Evolutionary conservation across 2,113 vertebrate species (phyloP), one percentile per base, ranked within the genome.

Genomic region (Talpa occidentalis): DNA sequence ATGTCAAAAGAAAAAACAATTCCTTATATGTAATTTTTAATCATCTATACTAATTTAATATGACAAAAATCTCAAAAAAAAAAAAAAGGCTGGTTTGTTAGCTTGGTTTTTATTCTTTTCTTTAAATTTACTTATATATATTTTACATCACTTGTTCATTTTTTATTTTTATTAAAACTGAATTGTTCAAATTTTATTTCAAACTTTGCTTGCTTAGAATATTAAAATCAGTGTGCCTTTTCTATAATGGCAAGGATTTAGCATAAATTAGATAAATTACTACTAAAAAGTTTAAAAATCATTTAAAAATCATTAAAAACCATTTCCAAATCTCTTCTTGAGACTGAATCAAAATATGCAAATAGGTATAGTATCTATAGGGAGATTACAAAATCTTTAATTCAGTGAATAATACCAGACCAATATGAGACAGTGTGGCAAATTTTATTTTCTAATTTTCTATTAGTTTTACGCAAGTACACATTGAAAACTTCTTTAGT

Each of bases 1-100:
- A 96, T 28, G 17, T 90, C 70, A 95, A 52, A 96, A 90, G 73
- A 49, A 49, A 92, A 79, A 74, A 54, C 3, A 40, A 16, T 47
- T 47, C 72, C 5, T 59, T 72, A 89, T 30, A 42, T 37, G 28
- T 66, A 78, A 93, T 94, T 88, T 35, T 93, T n/a, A 95, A 76
- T 16, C 2, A n/a, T 30, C 37, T 56, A 28, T 78, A 90, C 6
- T 91, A 56, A 73, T 6, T 52, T 22, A 82, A 32, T 74, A 62
- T 54, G 76, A 62, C 47, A 73, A 79, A 90, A 21, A 84, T 42
- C 24, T 69, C 83, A 81, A 91, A 54, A 21, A 32, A 47, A 64
- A 69, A 92, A 26, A 16, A 17, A 17, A 22, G 0, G 3, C 22
- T 59, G 5, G 60, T 90, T 72, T 78, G 28, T 37, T 89, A 78